Evolutionary conservation across 2,797 vertebrate species (phyloP).

Genomic region (Limnodromus scolopaceus): DNA sequence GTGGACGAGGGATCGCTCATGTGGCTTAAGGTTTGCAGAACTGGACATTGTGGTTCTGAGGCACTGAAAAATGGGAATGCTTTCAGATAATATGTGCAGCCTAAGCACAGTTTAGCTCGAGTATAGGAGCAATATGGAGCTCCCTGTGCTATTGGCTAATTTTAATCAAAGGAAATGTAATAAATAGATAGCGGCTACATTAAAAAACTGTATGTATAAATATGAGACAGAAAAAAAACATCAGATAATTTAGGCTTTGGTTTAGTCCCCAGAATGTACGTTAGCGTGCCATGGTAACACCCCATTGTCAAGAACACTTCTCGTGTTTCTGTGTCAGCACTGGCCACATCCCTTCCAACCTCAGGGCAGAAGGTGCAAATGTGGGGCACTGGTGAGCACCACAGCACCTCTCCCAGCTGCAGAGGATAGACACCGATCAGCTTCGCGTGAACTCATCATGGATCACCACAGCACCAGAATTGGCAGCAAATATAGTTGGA

Average conservation of each 20-base stretch:
- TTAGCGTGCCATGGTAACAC: neutral
- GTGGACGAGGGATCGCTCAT: neutral
- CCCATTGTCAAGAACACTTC: neutral
- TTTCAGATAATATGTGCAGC: neutral
- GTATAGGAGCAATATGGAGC: neutral
- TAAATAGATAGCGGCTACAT: neutral
- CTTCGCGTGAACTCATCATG: neutral
- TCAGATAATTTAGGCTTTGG: neutral
- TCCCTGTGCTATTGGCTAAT: neutral
- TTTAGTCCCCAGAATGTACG: accelerated
- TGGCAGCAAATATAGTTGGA: neutral
- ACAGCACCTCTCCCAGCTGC: neutral
- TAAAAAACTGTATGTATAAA: neutral
- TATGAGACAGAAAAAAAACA: accelerated
- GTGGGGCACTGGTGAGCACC: accelerated
- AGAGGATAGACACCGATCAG: neutral
- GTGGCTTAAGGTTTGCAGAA: neutral
- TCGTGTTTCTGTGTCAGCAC: accelerated
- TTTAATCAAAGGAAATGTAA: neutral
- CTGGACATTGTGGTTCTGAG: neutral
- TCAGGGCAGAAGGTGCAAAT: neutral
- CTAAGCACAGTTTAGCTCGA: neutral
- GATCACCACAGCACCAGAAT: neutral
- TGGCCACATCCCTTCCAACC: neutral
- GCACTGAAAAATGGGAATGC: neutral